Conservation (phyloP, 2,888 invertebrate species). For the Epistrophe grossulariae region DNA sequence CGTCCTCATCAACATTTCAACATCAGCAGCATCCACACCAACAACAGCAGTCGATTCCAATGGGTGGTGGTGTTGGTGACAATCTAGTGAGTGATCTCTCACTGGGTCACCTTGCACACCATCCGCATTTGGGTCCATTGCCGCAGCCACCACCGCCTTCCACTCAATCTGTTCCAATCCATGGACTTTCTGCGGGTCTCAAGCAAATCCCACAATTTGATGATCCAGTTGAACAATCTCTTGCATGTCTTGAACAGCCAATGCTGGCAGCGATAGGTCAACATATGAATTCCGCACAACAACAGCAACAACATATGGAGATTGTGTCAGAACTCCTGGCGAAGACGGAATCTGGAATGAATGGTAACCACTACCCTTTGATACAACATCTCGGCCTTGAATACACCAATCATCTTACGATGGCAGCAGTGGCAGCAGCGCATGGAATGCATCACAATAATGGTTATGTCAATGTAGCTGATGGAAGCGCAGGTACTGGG, state of each 20-base stretch:
- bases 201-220: slow-evolving; percentile 85
- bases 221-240: slow-evolving; percentile 89
- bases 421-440: slow-evolving; percentile 76
- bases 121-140: slow-evolving; percentile 69
- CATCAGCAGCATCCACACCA: slow-evolving; percentile 63
- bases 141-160: slow-evolving; percentile 79
- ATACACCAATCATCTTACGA: slow-evolving; percentile 78
- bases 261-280: slow-evolving; percentile 83
- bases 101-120: slow-evolving; percentile 61
- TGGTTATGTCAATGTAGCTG: slow-evolving; percentile 80
- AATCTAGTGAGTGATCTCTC: slow-evolving; percentile 71
- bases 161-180: slow-evolving; percentile 66
- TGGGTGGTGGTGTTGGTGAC: slow-evolving; percentile 57
- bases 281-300: slow-evolving; percentile 84
- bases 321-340: slow-evolving; percentile 82
- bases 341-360: slow-evolving; percentile 81
- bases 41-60: slow-evolving; percentile 62
- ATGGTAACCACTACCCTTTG: slow-evolving; percentile 81
- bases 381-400: slow-evolving; percentile 81
- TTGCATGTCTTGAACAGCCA: slow-evolving; percentile 89
- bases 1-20: slow-evolving; percentile 69
- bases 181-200: slow-evolving; percentile 79
- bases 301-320: slow-evolving; percentile 84
- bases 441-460: slow-evolving; percentile 80
- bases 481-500: slow-evolving; percentile 77